Percentiles rank a stretch among this genome's conserved stretches.
These are phyloP conservation scores for Himantopus leucocephalus DNA, from an alignment of 2,113 vertebrate species.

Conservation along the genomic window DNA sequence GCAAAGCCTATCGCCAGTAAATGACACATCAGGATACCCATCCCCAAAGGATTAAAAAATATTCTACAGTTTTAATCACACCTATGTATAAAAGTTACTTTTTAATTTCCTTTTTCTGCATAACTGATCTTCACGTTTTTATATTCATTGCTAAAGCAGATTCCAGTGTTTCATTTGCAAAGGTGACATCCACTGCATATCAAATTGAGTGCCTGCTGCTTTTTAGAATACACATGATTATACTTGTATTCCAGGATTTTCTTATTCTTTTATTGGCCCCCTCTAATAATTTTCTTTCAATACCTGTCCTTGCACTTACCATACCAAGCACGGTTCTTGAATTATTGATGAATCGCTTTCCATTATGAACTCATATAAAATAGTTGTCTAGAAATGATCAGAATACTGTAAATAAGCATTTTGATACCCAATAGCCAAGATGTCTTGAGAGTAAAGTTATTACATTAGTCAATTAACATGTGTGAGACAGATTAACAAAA, in stretches of 20 bases:
- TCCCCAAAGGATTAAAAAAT: conserved; percentile 12
- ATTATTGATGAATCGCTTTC: background rate
- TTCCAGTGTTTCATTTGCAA: conserved; percentile 52
- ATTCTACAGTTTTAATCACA: conserved; percentile 25
- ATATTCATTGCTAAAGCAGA: conserved; percentile 33
- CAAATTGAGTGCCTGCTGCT: conserved; percentile 28
- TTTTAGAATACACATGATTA: conserved; percentile 20
- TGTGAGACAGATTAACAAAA: background rate
- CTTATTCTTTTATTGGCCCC: background rate
- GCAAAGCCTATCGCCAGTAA: background rate
- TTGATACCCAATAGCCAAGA: background rate
- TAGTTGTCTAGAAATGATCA: background rate
- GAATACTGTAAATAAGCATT: background rate
- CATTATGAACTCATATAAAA: background rate
- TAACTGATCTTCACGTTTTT: conserved; percentile 38
- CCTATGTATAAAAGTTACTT: conserved; percentile 2
- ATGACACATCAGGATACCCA: conserved; percentile 1
- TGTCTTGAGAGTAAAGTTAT: background rate
- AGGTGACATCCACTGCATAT: conserved; percentile 47
- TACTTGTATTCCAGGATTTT: background rate
- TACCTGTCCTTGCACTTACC: background rate
- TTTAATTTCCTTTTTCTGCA: conserved; percentile 53
- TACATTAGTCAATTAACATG: background rate
- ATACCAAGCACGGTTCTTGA: background rate
- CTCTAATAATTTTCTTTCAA: background rate